Evolutionary conservation across 2,113 vertebrate genomes (phyloP), one percentile per base, ranked within the genome.

Genomic region (Salvelinus fontinalis): DNA sequence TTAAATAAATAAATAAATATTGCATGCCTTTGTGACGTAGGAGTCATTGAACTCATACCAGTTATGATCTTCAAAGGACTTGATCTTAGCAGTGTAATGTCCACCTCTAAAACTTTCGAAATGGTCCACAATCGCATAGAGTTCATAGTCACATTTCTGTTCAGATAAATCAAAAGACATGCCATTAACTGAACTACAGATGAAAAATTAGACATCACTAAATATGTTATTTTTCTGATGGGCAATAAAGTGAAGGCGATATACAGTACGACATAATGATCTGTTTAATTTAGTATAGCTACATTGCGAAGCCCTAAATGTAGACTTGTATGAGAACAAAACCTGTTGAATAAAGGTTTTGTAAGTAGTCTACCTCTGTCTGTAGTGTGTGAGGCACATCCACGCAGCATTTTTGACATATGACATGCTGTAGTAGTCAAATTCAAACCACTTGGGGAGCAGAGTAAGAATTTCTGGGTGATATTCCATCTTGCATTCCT

Each of bases 1-100:
- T 65, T 3, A 12, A 26, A 13, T 65, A 48, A 26, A 34, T 8
- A 51, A 27, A 18, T 2, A 2, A 11, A 9, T 14, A 8, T 29
- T 48, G 18, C 82, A 82, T 74, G 91, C 92, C 73, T 4, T 11
- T 18, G 44, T 34, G 14, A 93, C 92, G 11, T 0, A 1, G 8
- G 31, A 1, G 34, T 93, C 91, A 72, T 92, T 64, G 78, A 92
- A 94, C 67, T 44, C 0, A 34, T 92, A 93, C 92, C 92, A 93
- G 12, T 2, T 3, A 0, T 73, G 11, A 60, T 79, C 87, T n/a
- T 92, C 84, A 84, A 78, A 85, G 3, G 91, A 93, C 57, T 76
- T 88, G 79, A 94, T 89, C 0, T 70, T 22, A 1, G 91, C 84
- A 0, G 82, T 81, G 13, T 94, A 93, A 59, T 94, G 92, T n/a